Base-by-base conservation (phyloP, 2,113 vertebrate genomes). In the Macroglossus sobrinus region DNA sequence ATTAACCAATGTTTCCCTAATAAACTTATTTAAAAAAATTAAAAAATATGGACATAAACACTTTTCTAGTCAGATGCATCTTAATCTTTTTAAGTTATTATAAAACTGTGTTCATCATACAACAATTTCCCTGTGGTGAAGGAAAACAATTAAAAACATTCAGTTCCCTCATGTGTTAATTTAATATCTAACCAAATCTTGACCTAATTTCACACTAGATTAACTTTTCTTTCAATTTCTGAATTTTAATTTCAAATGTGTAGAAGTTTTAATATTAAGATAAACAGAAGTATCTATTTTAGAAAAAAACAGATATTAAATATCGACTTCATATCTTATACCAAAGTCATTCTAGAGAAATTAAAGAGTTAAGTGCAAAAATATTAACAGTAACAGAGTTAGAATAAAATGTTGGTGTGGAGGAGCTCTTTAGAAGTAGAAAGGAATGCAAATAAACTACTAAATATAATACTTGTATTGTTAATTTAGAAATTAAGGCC, bases 181-280 rank as follows among this genome's bases (percentile, higher is more conserved):
- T 96, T 76, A 95, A 24, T 94, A 97, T 95, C 94, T 97, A 96
- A 93, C 79, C 61, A 97, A 96, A 97, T 85, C 66, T 97, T 97
- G 96, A 95, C 94, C 96, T 98, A 97, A 97, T 98, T 98, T 98
- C 96, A 98, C 89, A 97, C 50, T 96, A 98, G 71, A 98, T 97
- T 96, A 95, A 66, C 89, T 98, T 94, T 95, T 95, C n/a, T 95
- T 97, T 85, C 4, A 89, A 92, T 66, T 97, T 96, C 53, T 79
- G 82, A 98, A 97, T 95, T 68, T 82, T 92, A 97, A 98, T 95
- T 64, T 93, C 35, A 59, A 97, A 71, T 81, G 84, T 96, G 94
- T 95, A 85, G 45, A 89, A 68, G n/a, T 47, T 97, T 97, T 96
- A 96, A 93, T 89, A 97, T 93, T 97, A 97, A 93, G 74, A 86